Evolutionary conservation across 1,140 invertebrate genomes (phyloP).

Genomic region (Brachionus rubens): DNA sequence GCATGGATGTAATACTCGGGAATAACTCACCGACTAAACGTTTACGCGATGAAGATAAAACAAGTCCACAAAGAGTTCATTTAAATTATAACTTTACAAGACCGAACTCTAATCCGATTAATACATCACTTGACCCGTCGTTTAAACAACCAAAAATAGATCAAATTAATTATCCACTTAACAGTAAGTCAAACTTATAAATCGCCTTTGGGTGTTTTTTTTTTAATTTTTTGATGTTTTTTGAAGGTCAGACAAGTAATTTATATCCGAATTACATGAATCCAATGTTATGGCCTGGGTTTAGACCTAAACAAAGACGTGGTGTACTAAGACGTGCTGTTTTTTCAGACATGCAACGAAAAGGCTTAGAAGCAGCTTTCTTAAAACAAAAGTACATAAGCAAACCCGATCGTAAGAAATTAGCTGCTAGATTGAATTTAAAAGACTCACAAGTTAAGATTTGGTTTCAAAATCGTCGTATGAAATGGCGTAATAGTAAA

Average conservation of each 20-base stretch:
- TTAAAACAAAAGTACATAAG: slow-evolving; percentile 96
- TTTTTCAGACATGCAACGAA: slow-evolving; percentile 86
- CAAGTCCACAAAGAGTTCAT: neutral
- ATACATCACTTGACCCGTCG: slow-evolving; percentile 2
- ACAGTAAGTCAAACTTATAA: neutral
- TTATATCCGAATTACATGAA: neutral
- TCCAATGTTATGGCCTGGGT: slow-evolving; percentile 21
- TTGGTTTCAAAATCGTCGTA: slow-evolving; percentile 61
- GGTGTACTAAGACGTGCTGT: slow-evolving; percentile 94
- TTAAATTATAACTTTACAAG: neutral
- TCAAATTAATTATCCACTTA: slow-evolving; percentile 22
- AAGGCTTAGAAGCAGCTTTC: slow-evolving; percentile 89
- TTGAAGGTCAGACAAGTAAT: neutral
- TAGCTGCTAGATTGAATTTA: slow-evolving; percentile 88
- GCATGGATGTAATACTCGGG: slow-evolving; percentile 29
- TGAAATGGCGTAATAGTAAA: slow-evolving; percentile 79
- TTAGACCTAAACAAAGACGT: slow-evolving; percentile 66
- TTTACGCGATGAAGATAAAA: neutral
- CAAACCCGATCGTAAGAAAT: slow-evolving; percentile 91
- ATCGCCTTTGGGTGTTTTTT: neutral
- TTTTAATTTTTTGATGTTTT: neutral
- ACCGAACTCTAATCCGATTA: neutral
- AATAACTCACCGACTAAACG: neutral
- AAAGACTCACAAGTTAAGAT: slow-evolving; percentile 72
- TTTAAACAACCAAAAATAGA: slow-evolving; percentile 18